These are phyloP conservation scores for Calyptommatus sinebrachiatus DNA, from an alignment of 2,113 vertebrate species.

Conservation along the genomic window DNA sequence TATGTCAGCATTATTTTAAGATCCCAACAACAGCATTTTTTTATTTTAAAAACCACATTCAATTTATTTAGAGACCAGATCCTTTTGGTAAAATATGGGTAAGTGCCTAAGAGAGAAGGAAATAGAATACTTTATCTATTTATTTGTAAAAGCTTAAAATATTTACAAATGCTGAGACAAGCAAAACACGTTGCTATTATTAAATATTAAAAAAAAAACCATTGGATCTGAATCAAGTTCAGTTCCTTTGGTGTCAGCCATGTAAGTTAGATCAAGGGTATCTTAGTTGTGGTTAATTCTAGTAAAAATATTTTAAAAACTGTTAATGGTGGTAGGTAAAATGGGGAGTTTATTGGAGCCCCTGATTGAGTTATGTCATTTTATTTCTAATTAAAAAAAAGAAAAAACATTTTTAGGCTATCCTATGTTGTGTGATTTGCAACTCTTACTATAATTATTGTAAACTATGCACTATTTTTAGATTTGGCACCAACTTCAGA, in stretches of 20 bases:
- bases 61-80: slow-evolving; percentile 43
- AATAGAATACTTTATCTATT: slow-evolving; percentile 39
- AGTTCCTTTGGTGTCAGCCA: slow-evolving; percentile 65
- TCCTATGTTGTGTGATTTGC: slow-evolving; percentile 48
- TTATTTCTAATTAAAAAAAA: slow-evolving; percentile 42
- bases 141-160: slow-evolving; percentile 38
- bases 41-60: slow-evolving; percentile 54
- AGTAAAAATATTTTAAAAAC: slow-evolving; percentile 61
- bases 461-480: slow-evolving; percentile 64
- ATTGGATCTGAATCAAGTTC: slow-evolving; percentile 66
- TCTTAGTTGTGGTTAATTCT: slow-evolving; percentile 71
- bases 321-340: slow-evolving; percentile 63
- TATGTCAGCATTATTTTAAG: slow-evolving; percentile 27
- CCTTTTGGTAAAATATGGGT: slow-evolving; percentile 36
- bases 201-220: slow-evolving; percentile 61
- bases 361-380: slow-evolving; percentile 47
- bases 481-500: slow-evolving; percentile 65
- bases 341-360: slow-evolving; percentile 54
- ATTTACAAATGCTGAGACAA: slow-evolving; percentile 64
- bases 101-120: slow-evolving; percentile 30
- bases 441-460: slow-evolving; percentile 48
- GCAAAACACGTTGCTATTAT: slow-evolving; percentile 67
- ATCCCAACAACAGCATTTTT: slow-evolving; percentile 47
- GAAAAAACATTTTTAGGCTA: slow-evolving; percentile 42
- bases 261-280: slow-evolving; percentile 69